phyloP scores from a whole-genome alignment of 2,113 vertebrate genomes.

The Brachionichthys hirsutus region DNA sequence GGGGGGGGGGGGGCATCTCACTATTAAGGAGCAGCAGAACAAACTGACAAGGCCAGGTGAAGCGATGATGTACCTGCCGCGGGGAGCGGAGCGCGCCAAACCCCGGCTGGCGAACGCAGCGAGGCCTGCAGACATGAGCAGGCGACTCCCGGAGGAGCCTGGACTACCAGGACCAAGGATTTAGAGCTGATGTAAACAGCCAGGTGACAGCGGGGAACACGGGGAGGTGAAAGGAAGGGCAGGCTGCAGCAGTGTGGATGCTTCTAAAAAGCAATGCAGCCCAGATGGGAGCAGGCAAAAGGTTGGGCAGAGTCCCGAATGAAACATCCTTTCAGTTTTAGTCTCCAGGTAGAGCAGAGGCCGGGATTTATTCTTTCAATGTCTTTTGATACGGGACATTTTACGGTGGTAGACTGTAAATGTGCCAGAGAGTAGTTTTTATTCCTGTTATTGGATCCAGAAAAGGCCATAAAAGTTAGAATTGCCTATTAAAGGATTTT shows the following conservation, averaged over 20 bases:
- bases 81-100: conserved; percentile 29
- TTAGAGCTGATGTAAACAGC: conserved; percentile 47
- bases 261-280: conserved; percentile 23
- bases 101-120: conserved; percentile 36
- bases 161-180: conserved; percentile 46
- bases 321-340: conserved; percentile 27
- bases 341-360: conserved; percentile 16
- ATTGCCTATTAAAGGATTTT: neutral
- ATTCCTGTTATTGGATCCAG: too few relatives aligned
- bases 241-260: conserved; percentile 8
- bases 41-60: conserved; percentile 46
- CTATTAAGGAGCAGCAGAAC: conserved; percentile 16
- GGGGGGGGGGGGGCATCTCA: conserved; percentile 33
- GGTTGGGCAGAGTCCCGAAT: conserved; percentile 15
- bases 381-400: neutral
- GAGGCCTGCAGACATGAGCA: conserved; percentile 37
- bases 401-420: neutral
- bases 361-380: conserved; percentile 8
- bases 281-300: conserved; percentile 35
- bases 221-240: conserved; percentile 42
- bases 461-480: neutral
- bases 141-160: conserved; percentile 33
- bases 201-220: conserved; percentile 20
- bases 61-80: conserved; percentile 24
- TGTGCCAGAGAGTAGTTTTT: neutral